phyloP scores from a whole-genome alignment of 2,797 vertebrate species.

The Aplochiton taeniatus region DNA sequence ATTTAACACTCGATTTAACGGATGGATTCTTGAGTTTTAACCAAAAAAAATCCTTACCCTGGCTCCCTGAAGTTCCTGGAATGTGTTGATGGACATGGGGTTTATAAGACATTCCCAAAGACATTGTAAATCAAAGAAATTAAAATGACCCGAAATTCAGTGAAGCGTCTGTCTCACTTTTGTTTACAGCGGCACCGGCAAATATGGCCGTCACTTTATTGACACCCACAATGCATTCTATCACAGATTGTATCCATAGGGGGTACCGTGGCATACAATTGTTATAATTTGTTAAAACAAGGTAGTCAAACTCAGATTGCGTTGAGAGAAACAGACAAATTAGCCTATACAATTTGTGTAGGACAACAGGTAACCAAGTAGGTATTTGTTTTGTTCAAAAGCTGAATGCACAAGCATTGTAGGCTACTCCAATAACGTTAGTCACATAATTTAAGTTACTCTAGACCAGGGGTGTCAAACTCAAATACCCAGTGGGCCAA shows the following conservation, averaged over 20 bases:
- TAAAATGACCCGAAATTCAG: constrained; percentile 89
- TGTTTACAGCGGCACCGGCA: constrained; percentile 95
- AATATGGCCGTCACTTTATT: constrained; percentile 96
- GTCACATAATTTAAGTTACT: too few species aligned
- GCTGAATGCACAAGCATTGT: too few species aligned
- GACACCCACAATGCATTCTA: constrained; percentile 86
- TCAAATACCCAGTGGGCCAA: too few species aligned
- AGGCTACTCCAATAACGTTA: too few species aligned
- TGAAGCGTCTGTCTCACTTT: constrained; percentile 93
- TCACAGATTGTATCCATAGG: constrained; percentile 64
- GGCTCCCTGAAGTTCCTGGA: constrained; percentile 87
- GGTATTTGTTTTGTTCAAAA: background rate
- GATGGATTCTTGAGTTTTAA: constrained; percentile 54
- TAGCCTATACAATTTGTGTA: background rate
- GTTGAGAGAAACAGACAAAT: background rate
- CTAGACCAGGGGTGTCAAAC: too few species aligned
- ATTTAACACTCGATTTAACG: constrained; percentile 77
- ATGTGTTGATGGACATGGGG: constrained; percentile 92
- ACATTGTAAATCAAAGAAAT: constrained; percentile 87
- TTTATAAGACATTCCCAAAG: constrained; percentile 95
- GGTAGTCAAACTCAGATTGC: constrained; percentile 19
- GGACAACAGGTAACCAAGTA: background rate
- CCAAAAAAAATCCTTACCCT: constrained; percentile 83
- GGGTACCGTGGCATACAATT: constrained; percentile 28
- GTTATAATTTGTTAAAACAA: constrained; percentile 15